Evolutionary conservation across 2,113 vertebrate genomes (phyloP).

Genomic region (Pteruthius melanotis): DNA sequence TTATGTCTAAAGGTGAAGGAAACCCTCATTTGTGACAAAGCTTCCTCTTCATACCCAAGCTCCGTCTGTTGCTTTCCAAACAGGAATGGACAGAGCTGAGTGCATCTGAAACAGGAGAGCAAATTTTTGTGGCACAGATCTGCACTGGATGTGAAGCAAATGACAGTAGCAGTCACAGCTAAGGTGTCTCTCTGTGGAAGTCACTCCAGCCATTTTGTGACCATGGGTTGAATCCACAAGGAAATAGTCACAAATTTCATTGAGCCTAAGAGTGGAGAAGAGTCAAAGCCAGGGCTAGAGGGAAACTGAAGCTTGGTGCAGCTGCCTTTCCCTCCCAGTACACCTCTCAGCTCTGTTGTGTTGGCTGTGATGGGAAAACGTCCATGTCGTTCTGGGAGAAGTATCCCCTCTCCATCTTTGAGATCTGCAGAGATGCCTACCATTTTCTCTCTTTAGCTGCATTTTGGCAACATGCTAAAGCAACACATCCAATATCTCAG

Average conservation of each 20-base stretch:
- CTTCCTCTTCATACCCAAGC: not conserved
- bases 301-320: not conserved
- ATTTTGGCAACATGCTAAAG: not conserved
- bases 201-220: not conserved
- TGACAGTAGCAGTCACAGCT: not conserved
- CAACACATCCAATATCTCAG: not conserved
- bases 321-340: not conserved
- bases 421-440: not conserved
- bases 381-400: not conserved
- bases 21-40: not conserved
- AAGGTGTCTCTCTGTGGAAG: not conserved
- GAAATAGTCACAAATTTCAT: not conserved
- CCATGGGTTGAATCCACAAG: not conserved
- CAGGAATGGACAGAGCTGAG: not conserved
- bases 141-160: not conserved
- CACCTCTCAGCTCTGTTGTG: accelerated
- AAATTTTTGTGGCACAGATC: not conserved
- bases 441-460: not conserved
- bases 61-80: not conserved
- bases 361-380: not conserved
- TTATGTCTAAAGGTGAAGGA: not conserved
- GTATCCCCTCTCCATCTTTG: not conserved
- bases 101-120: not conserved
- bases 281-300: not conserved
- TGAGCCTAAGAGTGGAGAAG: not conserved